Percentiles rank a stretch among this genome's conserved stretches.
These are phyloP conservation scores for Tupaia tana DNA, from an alignment of 2,113 vertebrate species.

Conservation along the genomic window DNA sequence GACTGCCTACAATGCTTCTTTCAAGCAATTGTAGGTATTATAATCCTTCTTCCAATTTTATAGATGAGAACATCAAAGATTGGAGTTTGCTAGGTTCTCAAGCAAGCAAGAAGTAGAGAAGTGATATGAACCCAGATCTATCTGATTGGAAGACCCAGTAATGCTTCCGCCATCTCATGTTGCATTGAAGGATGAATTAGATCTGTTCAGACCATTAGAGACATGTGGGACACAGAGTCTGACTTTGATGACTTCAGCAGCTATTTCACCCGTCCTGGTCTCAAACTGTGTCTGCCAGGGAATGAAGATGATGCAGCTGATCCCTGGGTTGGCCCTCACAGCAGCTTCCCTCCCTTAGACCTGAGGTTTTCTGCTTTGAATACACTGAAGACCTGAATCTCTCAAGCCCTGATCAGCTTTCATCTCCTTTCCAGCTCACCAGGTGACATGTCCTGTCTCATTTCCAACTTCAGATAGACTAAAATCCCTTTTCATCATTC, in stretches of 20 bases:
- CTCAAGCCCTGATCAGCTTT: constrained; percentile 25
- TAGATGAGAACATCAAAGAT: background rate
- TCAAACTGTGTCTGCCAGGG: background rate
- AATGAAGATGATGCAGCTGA: background rate
- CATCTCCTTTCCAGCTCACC: background rate
- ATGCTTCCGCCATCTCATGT: background rate
- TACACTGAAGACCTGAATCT: constrained; percentile 2
- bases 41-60: background rate
- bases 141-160: background rate
- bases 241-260: background rate
- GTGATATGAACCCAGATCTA: background rate
- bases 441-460: background rate
- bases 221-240: background rate
- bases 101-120: background rate
- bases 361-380: constrained; percentile 23
- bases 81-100: background rate
- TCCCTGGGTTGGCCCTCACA: background rate
- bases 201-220: background rate
- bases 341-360: background rate
- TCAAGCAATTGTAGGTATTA: background rate
- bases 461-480: constrained; percentile 31
- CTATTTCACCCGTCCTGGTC: background rate
- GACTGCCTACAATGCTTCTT: background rate
- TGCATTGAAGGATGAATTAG: background rate
- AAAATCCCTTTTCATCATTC: background rate